Evolutionary conservation across 2,797 vertebrate genomes (phyloP).

Genomic region (Catostomus latipinnis): DNA sequence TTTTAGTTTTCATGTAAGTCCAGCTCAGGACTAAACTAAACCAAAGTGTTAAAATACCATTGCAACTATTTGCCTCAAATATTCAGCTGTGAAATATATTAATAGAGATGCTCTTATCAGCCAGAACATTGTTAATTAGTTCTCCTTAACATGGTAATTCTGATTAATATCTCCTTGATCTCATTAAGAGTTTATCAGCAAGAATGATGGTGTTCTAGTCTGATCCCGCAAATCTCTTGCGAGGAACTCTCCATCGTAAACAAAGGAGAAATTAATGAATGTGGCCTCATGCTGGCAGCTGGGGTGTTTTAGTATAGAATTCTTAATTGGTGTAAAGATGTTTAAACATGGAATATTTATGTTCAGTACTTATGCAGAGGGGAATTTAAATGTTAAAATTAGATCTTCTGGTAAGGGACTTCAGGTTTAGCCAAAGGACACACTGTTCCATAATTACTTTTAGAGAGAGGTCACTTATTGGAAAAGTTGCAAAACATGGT

Average conservation of each 20-base stretch:
- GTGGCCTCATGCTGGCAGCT: slow-evolving; percentile 7
- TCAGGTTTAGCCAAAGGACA: slow-evolving; percentile 28
- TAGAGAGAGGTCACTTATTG: slow-evolving; percentile 8
- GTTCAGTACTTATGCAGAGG: not conserved
- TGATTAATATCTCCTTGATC: slow-evolving; percentile 59
- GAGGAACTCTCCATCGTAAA: slow-evolving; percentile 31
- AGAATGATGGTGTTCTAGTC: slow-evolving; percentile 22
- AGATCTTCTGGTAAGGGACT: not conserved
- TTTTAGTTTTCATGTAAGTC: slow-evolving; percentile 36
- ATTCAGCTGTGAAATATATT: slow-evolving; percentile 37
- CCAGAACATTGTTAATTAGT: slow-evolving; percentile 53
- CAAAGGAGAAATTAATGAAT: slow-evolving; percentile 32
- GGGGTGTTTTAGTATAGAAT: not conserved
- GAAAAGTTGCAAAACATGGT: slow-evolving; percentile 12
- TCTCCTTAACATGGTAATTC: slow-evolving; percentile 53
- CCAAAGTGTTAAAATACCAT: slow-evolving; percentile 52
- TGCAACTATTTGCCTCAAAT: slow-evolving; percentile 56
- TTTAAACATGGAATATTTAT: not conserved
- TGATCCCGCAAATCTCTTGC: slow-evolving; percentile 39
- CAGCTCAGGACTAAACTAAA: slow-evolving; percentile 45
- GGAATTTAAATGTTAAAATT: slow-evolving; percentile 10
- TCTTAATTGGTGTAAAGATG: slow-evolving; percentile 26
- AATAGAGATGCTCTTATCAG: slow-evolving; percentile 51
- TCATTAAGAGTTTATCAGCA: slow-evolving; percentile 45
- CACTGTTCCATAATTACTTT: not conserved